A percentile compares a stretch with the other conserved stretches of the same genome.
phyloP scores from a whole-genome alignment of 2,888 invertebrate species.

The Podabrus alpinus region DNA sequence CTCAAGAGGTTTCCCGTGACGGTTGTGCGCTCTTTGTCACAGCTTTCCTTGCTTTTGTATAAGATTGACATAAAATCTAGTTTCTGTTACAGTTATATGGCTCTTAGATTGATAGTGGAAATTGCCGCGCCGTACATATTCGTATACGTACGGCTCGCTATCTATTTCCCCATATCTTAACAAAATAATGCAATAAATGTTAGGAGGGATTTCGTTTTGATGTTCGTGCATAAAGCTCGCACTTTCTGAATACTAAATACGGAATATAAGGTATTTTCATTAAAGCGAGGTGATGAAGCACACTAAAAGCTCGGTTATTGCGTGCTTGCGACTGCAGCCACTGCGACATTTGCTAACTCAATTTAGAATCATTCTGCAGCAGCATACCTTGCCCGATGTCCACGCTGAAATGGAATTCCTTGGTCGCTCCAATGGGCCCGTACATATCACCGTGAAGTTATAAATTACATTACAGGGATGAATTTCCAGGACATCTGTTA shows the following conservation, averaged over 20 bases:
- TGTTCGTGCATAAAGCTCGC: conserved; percentile 15
- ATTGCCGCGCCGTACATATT: conserved; percentile 14
- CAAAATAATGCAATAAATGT: conserved; percentile 26
- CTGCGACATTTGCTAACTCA: conserved; percentile 54
- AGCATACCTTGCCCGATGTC: conserved; percentile 44
- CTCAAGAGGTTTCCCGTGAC: conserved; percentile 26
- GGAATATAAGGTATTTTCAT: conserved; percentile 52
- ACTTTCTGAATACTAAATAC: conserved; percentile 37
- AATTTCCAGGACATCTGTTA: conserved; percentile 43
- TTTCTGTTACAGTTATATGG: conserved; percentile 26
- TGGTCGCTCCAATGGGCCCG: conserved; percentile 35
- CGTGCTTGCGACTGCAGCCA: conserved; percentile 47
- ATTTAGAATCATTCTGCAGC: conserved; percentile 47
- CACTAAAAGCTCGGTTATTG: conserved; percentile 47
- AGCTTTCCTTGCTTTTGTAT: conserved; percentile 24
- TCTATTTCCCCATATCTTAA: conserved; percentile 22
- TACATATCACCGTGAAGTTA: conserved; percentile 40
- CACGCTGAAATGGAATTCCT: conserved; percentile 46
- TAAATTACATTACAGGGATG: conserved; percentile 44
- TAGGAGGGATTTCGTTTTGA: conserved; percentile 6
- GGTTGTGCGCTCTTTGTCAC: conserved; percentile 18
- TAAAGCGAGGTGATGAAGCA: conserved; percentile 53
- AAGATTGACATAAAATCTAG: conserved; percentile 29
- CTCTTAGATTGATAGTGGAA: conserved; percentile 31
- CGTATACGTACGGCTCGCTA: conserved; percentile 17